Percentiles rank a stretch among this genome's conserved stretches.
Conservation (phyloP, 2,113 vertebrate genomes). For the Nycticryphes semicollaris region DNA sequence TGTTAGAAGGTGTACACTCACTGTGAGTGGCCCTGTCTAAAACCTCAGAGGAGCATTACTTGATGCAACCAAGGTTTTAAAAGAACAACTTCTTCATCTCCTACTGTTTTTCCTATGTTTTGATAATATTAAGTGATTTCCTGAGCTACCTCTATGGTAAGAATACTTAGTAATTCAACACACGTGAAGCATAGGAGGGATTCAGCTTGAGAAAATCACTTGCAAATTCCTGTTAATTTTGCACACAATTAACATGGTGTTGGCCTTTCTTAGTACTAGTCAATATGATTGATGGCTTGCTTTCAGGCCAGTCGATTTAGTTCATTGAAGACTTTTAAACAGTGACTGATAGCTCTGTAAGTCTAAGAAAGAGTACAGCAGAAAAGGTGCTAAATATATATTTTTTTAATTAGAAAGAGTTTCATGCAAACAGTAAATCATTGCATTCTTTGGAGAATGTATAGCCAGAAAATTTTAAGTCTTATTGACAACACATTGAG, state of each 20-base stretch:
- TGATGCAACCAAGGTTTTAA: neutral
- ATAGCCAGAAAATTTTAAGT: neutral
- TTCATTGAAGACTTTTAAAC: constrained; percentile 36
- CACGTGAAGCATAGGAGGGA: neutral
- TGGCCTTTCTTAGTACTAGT: constrained; percentile 8
- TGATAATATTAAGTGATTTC: constrained; percentile 42
- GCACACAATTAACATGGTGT: neutral
- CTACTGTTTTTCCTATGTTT: neutral
- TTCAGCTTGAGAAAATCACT: neutral
- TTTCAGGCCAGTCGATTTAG: neutral
- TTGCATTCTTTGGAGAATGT: neutral
- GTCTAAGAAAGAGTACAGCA: neutral
- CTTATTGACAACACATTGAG: neutral
- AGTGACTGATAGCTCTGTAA: constrained; percentile 28
- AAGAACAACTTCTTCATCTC: constrained; percentile 8
- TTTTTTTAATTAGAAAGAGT: constrained; percentile 15
- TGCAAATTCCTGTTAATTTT: constrained; percentile 41
- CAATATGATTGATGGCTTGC: constrained; percentile 29
- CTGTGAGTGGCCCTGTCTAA: neutral
- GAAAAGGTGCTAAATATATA: constrained; percentile 13
- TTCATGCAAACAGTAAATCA: neutral
- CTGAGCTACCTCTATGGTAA: constrained; percentile 4
- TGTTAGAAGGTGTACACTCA: neutral
- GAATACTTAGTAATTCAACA: constrained; percentile 16
- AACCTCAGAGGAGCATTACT: neutral